Conservation (phyloP, 2,113 vertebrate genomes). For the Pelusios castaneus region DNA sequence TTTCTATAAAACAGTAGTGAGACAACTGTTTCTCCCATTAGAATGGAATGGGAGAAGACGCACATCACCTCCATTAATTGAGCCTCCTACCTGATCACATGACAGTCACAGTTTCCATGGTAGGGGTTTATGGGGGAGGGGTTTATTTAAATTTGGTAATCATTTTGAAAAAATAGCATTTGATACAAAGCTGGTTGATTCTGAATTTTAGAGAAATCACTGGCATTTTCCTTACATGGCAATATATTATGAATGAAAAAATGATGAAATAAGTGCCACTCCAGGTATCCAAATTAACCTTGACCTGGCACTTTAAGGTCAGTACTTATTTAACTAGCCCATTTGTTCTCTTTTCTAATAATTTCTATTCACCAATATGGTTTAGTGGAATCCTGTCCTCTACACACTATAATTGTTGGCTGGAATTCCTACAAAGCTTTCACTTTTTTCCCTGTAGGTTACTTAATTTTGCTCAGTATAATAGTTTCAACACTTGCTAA, state of each 20-base stretch:
- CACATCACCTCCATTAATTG: neutral
- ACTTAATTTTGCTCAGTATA: neutral
- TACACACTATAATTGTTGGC: neutral
- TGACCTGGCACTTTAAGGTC: neutral
- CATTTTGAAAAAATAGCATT: neutral
- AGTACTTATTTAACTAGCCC: neutral
- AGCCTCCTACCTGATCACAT: neutral
- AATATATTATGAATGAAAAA: neutral
- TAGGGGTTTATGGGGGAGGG: too few relatives aligned
- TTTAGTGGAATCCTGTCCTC: neutral
- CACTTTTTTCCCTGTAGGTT: neutral
- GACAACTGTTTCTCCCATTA: neutral
- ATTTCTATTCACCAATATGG: neutral
- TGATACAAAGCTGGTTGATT: neutral
- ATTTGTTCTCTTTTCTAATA: neutral
- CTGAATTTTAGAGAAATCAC: neutral
- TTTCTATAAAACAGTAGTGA: neutral
- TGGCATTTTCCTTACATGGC: neutral
- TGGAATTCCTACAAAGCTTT: slow-evolving; percentile 4
- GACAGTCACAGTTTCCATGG: neutral
- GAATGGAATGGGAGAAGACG: neutral
- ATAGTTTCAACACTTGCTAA: slow-evolving; percentile 6
- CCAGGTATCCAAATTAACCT: neutral
- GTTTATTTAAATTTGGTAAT: neutral
- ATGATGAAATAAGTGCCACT: neutral